These are phyloP conservation scores for Hirundichthys speculiger DNA, from an alignment of 2,113 vertebrate genomes.

Conservation along the genomic window DNA sequence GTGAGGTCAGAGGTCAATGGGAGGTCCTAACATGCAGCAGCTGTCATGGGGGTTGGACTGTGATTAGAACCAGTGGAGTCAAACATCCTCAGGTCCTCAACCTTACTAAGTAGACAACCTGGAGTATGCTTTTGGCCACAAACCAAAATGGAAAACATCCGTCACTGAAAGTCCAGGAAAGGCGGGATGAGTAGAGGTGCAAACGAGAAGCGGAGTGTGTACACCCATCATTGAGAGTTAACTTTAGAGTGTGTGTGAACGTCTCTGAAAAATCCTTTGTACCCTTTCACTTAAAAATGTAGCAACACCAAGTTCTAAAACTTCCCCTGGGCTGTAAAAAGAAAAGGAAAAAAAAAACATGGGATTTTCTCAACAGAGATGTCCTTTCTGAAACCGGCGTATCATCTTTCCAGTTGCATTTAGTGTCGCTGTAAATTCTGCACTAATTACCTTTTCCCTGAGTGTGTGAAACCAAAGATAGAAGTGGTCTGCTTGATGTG, in stretches of 20 bases:
- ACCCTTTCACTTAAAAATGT: conserved; percentile 6
- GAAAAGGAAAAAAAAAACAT: background rate
- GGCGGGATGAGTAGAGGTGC: conserved; percentile 31
- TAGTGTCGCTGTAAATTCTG: conserved; percentile 43
- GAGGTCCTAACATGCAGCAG: conserved; percentile 85
- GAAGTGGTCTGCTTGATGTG: conserved; percentile 65
- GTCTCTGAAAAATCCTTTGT: conserved; percentile 9
- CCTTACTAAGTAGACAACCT: conserved; percentile 81
- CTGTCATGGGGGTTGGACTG: conserved; percentile 74
- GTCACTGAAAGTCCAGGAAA: conserved; percentile 26
- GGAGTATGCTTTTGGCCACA: conserved; percentile 78
- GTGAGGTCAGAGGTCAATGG: conserved; percentile 82
- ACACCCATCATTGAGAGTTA: conserved; percentile 37
- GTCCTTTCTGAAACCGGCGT: background rate
- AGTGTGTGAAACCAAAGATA: conserved; percentile 77
- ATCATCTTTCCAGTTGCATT: conserved; percentile 17
- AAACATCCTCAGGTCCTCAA: conserved; percentile 76
- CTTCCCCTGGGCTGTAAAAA: background rate
- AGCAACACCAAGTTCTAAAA: background rate
- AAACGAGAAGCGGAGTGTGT: conserved; percentile 13
- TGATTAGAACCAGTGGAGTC: conserved; percentile 82
- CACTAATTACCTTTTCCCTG: conserved; percentile 51
- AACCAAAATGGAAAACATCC: conserved; percentile 68
- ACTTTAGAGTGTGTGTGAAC: conserved; percentile 32
- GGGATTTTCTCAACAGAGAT: background rate